These are phyloP conservation scores for Romanomermis culicivorax DNA, from an alignment of 2,888 invertebrate genomes.

Conservation along the genomic window DNA sequence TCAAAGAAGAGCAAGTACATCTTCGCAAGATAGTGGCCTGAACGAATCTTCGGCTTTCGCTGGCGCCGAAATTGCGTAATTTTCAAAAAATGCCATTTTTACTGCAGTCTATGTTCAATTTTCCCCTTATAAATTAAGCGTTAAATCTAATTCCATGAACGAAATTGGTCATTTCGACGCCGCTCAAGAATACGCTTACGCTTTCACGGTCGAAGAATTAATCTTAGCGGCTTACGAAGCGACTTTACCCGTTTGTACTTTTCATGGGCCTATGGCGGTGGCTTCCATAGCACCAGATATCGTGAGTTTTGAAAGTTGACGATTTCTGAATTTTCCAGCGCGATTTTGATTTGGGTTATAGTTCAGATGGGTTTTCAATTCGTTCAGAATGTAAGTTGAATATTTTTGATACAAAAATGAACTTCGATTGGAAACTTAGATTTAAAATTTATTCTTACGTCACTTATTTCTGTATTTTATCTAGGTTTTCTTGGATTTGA, in stretches of 20 bases:
- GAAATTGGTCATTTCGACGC: background rate
- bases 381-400: background rate
- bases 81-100: background rate
- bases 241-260: slow-evolving; percentile 50
- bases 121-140: background rate
- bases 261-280: slow-evolving; percentile 52
- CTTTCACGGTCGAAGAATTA: slow-evolving; percentile 88
- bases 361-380: no score
- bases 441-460: no score
- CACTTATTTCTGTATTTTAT: no score
- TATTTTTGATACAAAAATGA: background rate
- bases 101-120: background rate
- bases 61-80: background rate
- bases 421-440: no score
- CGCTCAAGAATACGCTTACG: slow-evolving; percentile 33
- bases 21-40: slow-evolving; percentile 8
- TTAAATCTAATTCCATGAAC: background rate
- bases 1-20: background rate
- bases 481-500: slow-evolving; percentile 59
- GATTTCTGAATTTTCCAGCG: no score
- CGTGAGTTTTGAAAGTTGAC: slow-evolving; percentile 35
- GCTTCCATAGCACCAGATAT: slow-evolving; percentile 75
- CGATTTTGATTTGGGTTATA: background rate
- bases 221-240: slow-evolving; percentile 62
- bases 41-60: background rate